These are phyloP conservation scores for Erannis defoliaria DNA, from an alignment of 2,888 invertebrate genomes.

Conservation along the genomic window DNA sequence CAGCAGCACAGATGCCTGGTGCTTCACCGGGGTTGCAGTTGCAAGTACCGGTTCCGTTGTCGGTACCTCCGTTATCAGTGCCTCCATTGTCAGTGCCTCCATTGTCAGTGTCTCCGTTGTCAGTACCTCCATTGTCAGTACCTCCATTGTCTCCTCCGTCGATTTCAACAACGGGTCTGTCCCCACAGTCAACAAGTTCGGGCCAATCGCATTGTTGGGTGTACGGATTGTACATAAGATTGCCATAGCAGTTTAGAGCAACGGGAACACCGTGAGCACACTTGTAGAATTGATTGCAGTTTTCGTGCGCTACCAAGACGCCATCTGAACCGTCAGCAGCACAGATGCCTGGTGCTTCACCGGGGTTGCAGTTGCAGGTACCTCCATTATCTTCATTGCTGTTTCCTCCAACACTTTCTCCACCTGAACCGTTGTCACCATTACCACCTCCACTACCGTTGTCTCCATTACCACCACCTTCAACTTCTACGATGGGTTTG, in stretches of 20 bases:
- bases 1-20: conserved; percentile 49
- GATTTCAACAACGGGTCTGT: conserved; percentile 36
- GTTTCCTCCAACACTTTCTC: background rate
- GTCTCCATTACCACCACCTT: conserved; percentile 18
- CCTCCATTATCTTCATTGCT: conserved; percentile 16
- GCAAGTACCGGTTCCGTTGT: no score
- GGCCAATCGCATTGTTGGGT: conserved; percentile 53
- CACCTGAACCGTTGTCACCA: conserved; percentile 13
- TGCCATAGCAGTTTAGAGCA: conserved; percentile 36
- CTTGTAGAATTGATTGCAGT: conserved; percentile 56
- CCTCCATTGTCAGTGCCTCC: background rate
- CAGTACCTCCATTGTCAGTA: conserved; percentile 19
- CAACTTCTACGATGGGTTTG: conserved; percentile 44
- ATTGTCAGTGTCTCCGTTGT: no score
- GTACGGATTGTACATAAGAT: conserved; percentile 46
- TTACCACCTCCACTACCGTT: conserved; percentile 14
- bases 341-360: conserved; percentile 55
- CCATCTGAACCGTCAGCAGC: conserved; percentile 47
- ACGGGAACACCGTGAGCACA: conserved; percentile 49
- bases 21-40: conserved; percentile 48
- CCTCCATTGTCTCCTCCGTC: conserved; percentile 15
- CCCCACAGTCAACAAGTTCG: conserved; percentile 49
- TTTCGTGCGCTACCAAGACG: conserved; percentile 53
- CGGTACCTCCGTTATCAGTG: background rate
- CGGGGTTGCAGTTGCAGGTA: conserved; percentile 46